Evolutionary conservation across 2,797 vertebrate species (phyloP).

Genomic region (Phoebastria nigripes): DNA sequence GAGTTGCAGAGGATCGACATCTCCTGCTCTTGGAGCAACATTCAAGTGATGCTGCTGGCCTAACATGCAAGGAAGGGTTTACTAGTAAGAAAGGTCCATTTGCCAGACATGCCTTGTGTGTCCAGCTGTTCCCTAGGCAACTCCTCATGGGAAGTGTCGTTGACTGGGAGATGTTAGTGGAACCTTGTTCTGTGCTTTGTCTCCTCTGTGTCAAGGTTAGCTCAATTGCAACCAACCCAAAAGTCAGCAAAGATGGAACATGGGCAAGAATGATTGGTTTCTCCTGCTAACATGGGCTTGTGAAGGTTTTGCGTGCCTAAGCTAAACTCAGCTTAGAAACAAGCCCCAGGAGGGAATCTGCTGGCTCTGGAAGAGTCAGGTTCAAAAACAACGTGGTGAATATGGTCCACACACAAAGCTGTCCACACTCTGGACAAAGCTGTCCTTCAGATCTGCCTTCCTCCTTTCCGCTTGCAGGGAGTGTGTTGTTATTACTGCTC

Average conservation of each 20-base stretch:
- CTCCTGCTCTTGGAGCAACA: neutral
- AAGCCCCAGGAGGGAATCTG: neutral
- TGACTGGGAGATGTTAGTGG: neutral
- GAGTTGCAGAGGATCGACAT: rapidly evolving
- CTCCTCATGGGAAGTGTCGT: rapidly evolving
- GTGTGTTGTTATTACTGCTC: rapidly evolving
- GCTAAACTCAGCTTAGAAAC: neutral
- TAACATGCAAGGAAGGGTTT: neutral
- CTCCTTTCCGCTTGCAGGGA: neutral
- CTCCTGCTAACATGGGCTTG: neutral
- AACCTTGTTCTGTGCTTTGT: neutral
- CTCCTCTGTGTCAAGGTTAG: neutral
- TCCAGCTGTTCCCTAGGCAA: neutral
- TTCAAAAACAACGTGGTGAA: neutral
- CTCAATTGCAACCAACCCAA: neutral
- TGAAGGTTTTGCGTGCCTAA: neutral
- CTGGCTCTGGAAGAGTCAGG: neutral
- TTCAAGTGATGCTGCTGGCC: neutral
- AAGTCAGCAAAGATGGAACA: neutral
- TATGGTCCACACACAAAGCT: rapidly evolving
- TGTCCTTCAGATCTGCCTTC: rapidly evolving
- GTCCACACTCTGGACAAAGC: neutral
- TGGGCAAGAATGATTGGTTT: rapidly evolving
- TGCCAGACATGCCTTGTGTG: rapidly evolving
- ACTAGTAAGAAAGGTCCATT: neutral